Conservation (phyloP, 2,113 vertebrate species). For the Rhineura floridana region DNA sequence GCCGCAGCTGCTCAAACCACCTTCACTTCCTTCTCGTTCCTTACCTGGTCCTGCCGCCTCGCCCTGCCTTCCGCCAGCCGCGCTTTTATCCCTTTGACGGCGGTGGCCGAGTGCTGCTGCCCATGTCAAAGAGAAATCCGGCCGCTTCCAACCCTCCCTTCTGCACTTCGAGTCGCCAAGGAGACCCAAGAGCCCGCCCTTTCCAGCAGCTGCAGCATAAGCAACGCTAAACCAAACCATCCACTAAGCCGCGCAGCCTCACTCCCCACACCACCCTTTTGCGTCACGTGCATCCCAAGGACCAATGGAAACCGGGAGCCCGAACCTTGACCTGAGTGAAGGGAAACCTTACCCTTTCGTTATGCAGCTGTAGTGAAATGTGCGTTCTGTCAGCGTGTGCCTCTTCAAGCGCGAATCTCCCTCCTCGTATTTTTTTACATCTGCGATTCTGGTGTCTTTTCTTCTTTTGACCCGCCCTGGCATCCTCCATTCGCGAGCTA, state of each 20-base stretch:
- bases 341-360: neutral
- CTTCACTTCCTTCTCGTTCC: neutral
- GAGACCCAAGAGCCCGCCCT: constrained; percentile 15
- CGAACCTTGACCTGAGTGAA: neutral
- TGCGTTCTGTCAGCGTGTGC: neutral
- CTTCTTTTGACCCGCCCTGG: neutral
- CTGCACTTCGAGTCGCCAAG: neutral
- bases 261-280: neutral
- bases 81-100: constrained; percentile 18
- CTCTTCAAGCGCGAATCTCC: neutral
- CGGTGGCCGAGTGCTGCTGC: neutral
- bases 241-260: neutral
- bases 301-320: neutral
- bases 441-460: neutral
- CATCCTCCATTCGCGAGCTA: neutral
- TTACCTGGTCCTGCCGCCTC: constrained; percentile 53
- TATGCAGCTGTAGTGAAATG: neutral
- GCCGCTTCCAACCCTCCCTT: constrained; percentile 1
- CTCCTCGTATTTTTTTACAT: too few species aligned
- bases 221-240: neutral
- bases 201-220: neutral
- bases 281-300: neutral
- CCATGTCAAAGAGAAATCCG: neutral
- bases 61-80: neutral
- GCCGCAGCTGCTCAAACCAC: neutral